Base-by-base conservation (phyloP, 2,888 invertebrate genomes). In the Drosophila affinis region DNA sequence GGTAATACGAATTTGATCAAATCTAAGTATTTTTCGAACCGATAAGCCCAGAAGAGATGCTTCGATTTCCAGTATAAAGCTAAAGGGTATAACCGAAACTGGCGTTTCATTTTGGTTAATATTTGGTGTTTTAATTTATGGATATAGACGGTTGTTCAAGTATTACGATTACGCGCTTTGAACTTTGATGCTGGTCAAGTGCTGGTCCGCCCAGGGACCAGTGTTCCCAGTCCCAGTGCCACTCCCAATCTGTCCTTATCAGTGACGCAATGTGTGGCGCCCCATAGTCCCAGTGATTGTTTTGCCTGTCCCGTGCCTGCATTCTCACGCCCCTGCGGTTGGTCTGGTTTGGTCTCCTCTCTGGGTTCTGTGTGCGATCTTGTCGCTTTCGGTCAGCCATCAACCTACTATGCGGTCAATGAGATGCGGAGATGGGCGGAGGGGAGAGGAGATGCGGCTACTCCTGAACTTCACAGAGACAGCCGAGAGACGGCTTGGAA, bases 401-500 rank as follows among this genome's bases (percentile, higher is more conserved):
- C 87, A 87, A 87, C 76, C 81, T 68, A 79, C 65, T 65, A 58
- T 63, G 34, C n/a, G 14, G 27, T 27, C 6, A 1, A 9, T 29
- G 29, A 2, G 48, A 14, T 24, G 44, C 3, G 53, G 62, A 21
- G 21, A 24, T 3, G 2, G 24, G 34, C 12, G 10, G 10, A 12
- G 62, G 0, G 18, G 3, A 0, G 3, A 0, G 34, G 34, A 10
- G 10, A 12, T 7, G 39, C 39, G 39, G 54, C 9, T 62, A 83
- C 78, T 87, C 80, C 81, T 85, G 87, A 84, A 85, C 87, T 85
- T 85, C 82, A 81, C 39, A 62, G 14, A 52, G 21, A 21, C 21
- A 21, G 21, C 3, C 21, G 21, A 21, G 21, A 34, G 58, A 29
- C 29, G 29, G 34, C 56, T 52, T 14, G 55, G 47, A 72, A 72